A percentile compares a stretch with the other conserved stretches of the same genome.
phyloP scores from a whole-genome alignment of 2,888 invertebrate genomes.

The Dryocosmus kuriphilus region DNA sequence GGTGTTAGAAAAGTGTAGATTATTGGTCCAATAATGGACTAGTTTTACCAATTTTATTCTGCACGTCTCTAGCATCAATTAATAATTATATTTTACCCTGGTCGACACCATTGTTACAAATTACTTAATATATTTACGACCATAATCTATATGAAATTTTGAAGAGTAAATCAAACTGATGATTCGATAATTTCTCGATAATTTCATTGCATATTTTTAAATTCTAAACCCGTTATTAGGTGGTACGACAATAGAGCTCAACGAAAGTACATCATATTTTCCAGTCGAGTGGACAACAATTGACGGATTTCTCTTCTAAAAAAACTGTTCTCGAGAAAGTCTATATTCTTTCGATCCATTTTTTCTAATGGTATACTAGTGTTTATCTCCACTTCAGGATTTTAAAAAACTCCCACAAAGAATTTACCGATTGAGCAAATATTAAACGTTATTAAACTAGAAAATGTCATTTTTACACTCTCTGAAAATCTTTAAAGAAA shows the following conservation, averaged over 20 bases:
- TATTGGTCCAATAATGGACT: no score
- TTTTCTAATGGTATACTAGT: neutral
- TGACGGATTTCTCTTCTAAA: slow-evolving; percentile 4
- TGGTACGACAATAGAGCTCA: slow-evolving; percentile 9
- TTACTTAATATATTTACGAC: no score
- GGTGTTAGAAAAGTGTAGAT: no score
- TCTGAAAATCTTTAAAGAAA: no score
- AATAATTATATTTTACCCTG: no score
- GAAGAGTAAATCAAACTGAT: neutral
- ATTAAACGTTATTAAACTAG: no score
- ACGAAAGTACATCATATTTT: slow-evolving; percentile 58
- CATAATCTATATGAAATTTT: no score
- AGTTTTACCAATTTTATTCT: no score
- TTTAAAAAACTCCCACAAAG: neutral
- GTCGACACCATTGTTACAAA: no score
- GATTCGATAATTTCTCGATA: neutral
- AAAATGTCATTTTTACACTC: no score
- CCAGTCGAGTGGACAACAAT: slow-evolving; percentile 52
- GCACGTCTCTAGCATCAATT: no score
- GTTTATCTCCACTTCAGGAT: neutral
- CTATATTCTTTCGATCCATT: neutral
- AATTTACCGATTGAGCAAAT: no score
- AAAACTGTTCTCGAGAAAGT: slow-evolving; percentile 21
- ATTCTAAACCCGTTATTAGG: neutral
- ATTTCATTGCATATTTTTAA: slow-evolving; percentile 26